Evolutionary conservation across 2,113 vertebrate genomes (phyloP), one percentile per base, ranked within the genome.

Genomic region (Gambusia affinis): DNA sequence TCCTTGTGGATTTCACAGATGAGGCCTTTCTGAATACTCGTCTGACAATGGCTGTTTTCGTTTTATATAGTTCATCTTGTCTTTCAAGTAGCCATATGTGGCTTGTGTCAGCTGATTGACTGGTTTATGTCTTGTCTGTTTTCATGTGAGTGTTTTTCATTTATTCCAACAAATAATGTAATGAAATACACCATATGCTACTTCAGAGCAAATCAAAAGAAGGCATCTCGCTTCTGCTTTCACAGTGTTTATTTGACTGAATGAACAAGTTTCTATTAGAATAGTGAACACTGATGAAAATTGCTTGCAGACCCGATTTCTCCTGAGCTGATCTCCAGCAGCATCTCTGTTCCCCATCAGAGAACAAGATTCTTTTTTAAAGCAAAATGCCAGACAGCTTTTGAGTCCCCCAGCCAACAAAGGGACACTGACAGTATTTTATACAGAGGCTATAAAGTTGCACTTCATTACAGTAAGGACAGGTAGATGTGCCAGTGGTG

Each of bases 401-500:
- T 88, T 70, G 85, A 86, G 82, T 87, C 79, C 87, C 89, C 86
- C 30, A 80, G 90, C 87, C 88, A 88, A 88, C 87, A 88, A 88
- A 87, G 70, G 83, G 83, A 89, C 81, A 80, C 75, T 76, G 76
- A 85, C 68, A 84, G 70, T 87, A 87, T 89, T 85, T 90, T 86
- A 89, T 89, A 78, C 75, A 79, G 83, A 89, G 88, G 86, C 85
- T 79, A 81, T 65, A 86, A 84, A 78, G 88, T 88, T 90, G 73
- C 82, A 89, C 90, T 91, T 89, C 86, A 89, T 92, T 91, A 92
- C 87, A 84, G 84, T 72, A 80, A 65, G 71, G 83, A 85, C 75
- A 89, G 85, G 85, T 84, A 86, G 84, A 79, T 78, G 77, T 84
- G 76, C 63, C 72, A 70, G 39, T 78, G 39, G 78, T 88, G 80